A percentile compares a stretch with the other conserved stretches of the same genome.
These are phyloP conservation scores for Psittacus erithacus DNA, from an alignment of 2,113 vertebrate species.

Conservation along the genomic window DNA sequence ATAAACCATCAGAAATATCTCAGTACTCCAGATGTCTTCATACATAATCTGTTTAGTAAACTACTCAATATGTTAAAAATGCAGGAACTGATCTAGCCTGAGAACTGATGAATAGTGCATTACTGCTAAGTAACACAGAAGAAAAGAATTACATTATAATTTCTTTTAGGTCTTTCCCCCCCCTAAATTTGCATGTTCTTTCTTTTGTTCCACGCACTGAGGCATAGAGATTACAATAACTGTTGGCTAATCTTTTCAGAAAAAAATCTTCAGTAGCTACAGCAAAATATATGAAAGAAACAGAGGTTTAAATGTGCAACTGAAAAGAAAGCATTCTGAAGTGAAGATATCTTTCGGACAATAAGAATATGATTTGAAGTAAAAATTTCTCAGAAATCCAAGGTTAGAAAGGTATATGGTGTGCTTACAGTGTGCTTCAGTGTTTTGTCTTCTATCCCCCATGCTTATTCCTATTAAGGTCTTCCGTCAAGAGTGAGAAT, in stretches of 20 bases:
- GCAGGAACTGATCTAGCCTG: neutral
- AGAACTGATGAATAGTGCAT: neutral
- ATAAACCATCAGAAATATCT: neutral
- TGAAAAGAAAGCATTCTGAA: neutral
- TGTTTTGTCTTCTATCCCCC: neutral
- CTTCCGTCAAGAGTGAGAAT: neutral
- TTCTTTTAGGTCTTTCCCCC: neutral
- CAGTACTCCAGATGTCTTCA: neutral
- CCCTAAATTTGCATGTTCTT: constrained; percentile 11
- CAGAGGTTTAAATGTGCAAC: neutral
- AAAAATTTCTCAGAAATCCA: neutral
- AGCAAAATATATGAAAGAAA: neutral
- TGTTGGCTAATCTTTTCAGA: neutral
- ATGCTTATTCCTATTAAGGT: neutral
- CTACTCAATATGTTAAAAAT: neutral
- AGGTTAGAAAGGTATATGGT: neutral
- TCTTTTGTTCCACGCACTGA: neutral
- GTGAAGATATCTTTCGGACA: neutral
- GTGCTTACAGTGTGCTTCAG: neutral
- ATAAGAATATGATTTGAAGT: neutral
- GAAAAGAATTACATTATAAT: neutral
- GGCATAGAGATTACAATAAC: neutral
- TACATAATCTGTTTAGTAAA: constrained; percentile 3
- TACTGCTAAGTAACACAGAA: neutral
- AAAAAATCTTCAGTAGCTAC: neutral